Percentiles rank a stretch among this genome's conserved stretches.
phyloP scores from a whole-genome alignment of 2,797 vertebrate genomes.

The Capromys pilorides region DNA sequence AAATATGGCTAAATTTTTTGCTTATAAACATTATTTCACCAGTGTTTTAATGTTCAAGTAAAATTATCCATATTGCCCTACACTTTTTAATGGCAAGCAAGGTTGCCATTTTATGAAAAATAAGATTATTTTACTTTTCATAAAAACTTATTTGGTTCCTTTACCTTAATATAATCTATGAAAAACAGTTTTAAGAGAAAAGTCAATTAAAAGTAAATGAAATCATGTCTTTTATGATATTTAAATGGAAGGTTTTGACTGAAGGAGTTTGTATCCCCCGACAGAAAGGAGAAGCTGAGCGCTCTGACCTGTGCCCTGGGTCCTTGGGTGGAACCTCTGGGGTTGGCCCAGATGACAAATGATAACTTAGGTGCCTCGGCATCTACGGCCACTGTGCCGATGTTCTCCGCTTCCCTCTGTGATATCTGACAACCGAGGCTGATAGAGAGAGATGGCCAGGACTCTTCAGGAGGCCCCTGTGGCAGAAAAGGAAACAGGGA shows the following conservation, averaged over 20 bases:
- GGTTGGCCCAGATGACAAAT: not conserved
- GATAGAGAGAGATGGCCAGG: not conserved
- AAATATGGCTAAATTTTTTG: slow-evolving; percentile 22
- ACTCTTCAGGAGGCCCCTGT: slow-evolving; percentile 49
- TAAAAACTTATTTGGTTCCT: slow-evolving; percentile 56
- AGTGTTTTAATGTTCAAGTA: slow-evolving; percentile 21
- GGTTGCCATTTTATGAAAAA: not conserved
- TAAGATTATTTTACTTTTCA: slow-evolving; percentile 62
- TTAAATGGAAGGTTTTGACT: slow-evolving; percentile 69
- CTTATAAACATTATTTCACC: slow-evolving; percentile 30
- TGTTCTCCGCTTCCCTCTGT: not conserved
- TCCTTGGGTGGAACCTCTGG: not conserved
- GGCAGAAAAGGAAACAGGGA: slow-evolving; percentile 65
- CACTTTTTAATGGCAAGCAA: slow-evolving; percentile 59
- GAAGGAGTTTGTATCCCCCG: slow-evolving; percentile 48
- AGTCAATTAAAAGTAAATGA: slow-evolving; percentile 70
- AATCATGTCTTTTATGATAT: slow-evolving; percentile 66
- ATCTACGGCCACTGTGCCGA: not conserved
- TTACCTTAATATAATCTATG: slow-evolving; percentile 63
- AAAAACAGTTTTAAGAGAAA: slow-evolving; percentile 66
- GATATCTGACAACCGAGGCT: slow-evolving; percentile 22
- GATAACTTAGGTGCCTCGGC: not conserved
- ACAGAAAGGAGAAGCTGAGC: not conserved
- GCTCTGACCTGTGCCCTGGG: not conserved
- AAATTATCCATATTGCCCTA: slow-evolving; percentile 39